These are phyloP conservation scores for Chrysaora quinquecirrha DNA, from an alignment of 30 jellyfish, hydroid and myxozoan species.

Conservation along the genomic window DNA sequence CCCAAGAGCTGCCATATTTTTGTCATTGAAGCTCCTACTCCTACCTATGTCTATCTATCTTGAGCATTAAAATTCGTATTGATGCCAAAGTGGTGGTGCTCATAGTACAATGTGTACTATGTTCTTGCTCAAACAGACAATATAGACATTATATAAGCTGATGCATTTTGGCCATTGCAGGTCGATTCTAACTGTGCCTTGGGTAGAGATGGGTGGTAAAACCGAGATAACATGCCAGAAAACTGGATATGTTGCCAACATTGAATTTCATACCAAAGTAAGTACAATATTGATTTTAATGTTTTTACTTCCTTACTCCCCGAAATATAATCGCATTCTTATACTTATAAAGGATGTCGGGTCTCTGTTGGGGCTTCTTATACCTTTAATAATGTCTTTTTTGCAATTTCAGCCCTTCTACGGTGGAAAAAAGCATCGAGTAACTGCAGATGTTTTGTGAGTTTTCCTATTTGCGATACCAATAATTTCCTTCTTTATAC, in stretches of 20 bases:
- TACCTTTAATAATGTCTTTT: not conserved
- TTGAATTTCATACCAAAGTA: constrained; percentile 96
- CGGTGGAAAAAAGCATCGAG: constrained; percentile 95
- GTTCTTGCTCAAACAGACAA: no score
- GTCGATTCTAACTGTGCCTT: constrained; percentile 97
- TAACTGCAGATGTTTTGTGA: constrained; percentile 95
- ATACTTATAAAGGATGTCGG: not conserved
- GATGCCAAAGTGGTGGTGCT: no score
- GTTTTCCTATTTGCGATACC: no score
- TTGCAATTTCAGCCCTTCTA: constrained; percentile 83
- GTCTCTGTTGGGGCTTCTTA: not conserved
- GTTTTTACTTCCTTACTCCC: not conserved
- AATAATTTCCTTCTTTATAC: not conserved
- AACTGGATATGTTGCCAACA: constrained; percentile 84
- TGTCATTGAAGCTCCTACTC: no score
- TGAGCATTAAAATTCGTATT: no score
- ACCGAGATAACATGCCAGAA: constrained; percentile 88
- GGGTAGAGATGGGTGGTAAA: constrained; percentile 99
- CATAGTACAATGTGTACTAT: no score
- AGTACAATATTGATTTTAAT: not conserved
- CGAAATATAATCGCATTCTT: not conserved
- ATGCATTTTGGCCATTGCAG: no score
- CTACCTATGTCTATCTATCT: no score
- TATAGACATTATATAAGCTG: no score
- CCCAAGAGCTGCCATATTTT: no score